Conservation (phyloP, 2,113 vertebrate genomes). For the Pteronura brasiliensis region DNA sequence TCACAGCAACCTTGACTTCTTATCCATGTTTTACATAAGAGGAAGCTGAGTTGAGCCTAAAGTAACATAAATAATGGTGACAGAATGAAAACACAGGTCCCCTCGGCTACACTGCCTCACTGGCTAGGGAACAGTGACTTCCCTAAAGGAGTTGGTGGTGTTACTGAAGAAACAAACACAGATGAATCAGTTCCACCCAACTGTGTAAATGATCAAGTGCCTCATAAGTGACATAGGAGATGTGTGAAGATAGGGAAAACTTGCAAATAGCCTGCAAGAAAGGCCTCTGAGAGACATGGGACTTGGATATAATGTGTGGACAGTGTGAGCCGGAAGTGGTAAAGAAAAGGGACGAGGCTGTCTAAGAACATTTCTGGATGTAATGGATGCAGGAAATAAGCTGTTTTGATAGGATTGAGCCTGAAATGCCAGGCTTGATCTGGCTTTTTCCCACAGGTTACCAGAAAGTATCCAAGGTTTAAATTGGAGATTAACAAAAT, state of each 20-base stretch:
- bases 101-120: neutral
- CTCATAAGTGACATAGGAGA: neutral
- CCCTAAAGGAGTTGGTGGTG: neutral
- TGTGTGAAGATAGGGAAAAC: neutral
- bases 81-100: neutral
- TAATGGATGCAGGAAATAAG: neutral
- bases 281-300: neutral
- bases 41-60: neutral
- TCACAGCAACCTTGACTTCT: neutral
- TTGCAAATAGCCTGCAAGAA: neutral
- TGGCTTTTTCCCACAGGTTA: neutral
- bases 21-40: neutral
- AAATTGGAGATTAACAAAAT: neutral
- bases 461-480: neutral
- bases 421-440: neutral
- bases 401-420: neutral
- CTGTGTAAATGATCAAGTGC: neutral
- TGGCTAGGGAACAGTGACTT: neutral
- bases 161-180: neutral
- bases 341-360: neutral
- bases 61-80: neutral
- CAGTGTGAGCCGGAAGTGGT: neutral
- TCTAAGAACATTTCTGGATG: neutral
- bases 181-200: neutral
- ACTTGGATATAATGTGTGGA: neutral